Percentiles rank a stretch among this genome's conserved stretches.
Evolutionary conservation across 2,888 invertebrate species (phyloP).

Genomic region (Thera britannica): DNA sequence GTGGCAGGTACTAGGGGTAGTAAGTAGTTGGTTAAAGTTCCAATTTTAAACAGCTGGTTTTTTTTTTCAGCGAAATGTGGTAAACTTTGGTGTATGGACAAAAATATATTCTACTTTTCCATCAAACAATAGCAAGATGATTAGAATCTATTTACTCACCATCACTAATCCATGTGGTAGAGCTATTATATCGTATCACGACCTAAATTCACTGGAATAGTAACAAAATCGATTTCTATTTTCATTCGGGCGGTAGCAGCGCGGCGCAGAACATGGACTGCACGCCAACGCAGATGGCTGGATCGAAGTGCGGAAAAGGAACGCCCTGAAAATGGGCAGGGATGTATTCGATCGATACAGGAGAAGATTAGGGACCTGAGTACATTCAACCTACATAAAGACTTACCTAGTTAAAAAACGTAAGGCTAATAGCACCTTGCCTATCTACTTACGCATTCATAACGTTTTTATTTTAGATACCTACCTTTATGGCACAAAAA

Average conservation of each 20-base stretch:
- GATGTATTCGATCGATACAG: conserved; percentile 45
- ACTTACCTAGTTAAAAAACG: no score
- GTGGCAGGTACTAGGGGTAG: not conserved
- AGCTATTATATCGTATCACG: conserved; percentile 32
- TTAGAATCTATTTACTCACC: conserved; percentile 26
- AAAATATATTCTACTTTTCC: not conserved
- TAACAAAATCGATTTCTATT: conserved; percentile 72
- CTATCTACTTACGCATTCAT: no score
- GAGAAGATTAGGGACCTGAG: not conserved
- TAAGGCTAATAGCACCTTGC: no score
- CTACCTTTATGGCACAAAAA: not conserved
- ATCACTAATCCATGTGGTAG: conserved; percentile 34
- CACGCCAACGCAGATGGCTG: conserved; percentile 54
- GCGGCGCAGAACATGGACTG: conserved; percentile 50
- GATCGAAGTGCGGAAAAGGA: conserved; percentile 66
- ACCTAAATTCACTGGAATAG: conserved; percentile 39
- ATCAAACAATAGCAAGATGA: not conserved
- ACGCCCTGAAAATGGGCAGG: conserved; percentile 56
- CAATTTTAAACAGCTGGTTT: not conserved
- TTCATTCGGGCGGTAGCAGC: conserved; percentile 52
- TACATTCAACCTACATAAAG: no score
- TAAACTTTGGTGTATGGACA: no score
- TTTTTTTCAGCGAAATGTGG: not conserved
- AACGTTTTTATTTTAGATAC: not conserved
- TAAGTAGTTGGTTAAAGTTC: no score